Conservation (phyloP, 1,140 invertebrate species). For the Megalonaias nervosa region DNA sequence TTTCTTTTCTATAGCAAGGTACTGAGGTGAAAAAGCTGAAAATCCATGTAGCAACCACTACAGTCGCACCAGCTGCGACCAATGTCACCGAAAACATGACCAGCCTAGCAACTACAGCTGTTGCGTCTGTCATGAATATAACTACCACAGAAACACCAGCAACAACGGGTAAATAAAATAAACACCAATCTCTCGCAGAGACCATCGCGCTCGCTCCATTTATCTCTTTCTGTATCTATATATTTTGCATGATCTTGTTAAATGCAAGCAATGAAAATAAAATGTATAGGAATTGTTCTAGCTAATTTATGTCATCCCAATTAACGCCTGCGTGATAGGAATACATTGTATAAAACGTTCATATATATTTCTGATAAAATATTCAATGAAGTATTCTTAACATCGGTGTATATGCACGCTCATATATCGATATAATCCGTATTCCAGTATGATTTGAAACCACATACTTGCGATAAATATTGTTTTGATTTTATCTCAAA, state of each 20-base stretch:
- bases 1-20: not conserved
- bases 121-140: not conserved
- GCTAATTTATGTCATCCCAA: conserved; percentile 15
- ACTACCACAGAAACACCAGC: not conserved
- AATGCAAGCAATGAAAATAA: conserved; percentile 15
- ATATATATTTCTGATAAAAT: too few relatives aligned
- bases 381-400: too few relatives aligned
- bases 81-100: not conserved
- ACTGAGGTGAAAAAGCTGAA: not conserved
- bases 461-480: not conserved
- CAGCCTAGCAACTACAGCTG: not conserved
- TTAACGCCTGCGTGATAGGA: not conserved
- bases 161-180: not conserved
- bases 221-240: not conserved
- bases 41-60: not conserved
- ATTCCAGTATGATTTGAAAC: not conserved
- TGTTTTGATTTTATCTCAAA: not conserved
- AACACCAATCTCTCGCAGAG: not conserved
- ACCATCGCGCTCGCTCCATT: not conserved
- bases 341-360: too few relatives aligned
- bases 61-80: not conserved
- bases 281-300: conserved; percentile 1
- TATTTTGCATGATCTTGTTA: not conserved
- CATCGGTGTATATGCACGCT: too few relatives aligned
- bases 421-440: not conserved